Conservation (phyloP, 2,888 invertebrate species). For the Philereme vetulata region DNA sequence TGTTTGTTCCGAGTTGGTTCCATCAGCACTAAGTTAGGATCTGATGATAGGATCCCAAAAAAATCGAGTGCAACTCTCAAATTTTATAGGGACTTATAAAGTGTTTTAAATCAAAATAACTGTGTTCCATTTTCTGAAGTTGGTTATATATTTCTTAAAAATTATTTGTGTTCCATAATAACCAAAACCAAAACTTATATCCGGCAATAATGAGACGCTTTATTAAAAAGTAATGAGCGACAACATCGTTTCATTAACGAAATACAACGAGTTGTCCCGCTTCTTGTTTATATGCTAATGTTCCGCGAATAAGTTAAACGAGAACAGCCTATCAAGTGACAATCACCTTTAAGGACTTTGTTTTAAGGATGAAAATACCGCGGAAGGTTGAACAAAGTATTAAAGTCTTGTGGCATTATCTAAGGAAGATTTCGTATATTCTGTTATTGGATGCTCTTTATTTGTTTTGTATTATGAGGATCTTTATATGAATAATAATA, state of each 20-base stretch:
- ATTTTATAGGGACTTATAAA: no score
- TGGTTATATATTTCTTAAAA: no score
- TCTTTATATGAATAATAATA: constrained; percentile 22
- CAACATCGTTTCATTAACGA: constrained; percentile 40
- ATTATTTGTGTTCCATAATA: no score
- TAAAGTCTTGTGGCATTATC: constrained; percentile 33
- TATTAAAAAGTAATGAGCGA: constrained; percentile 40
- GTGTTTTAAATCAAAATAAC: no score
- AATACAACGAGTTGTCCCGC: constrained; percentile 37
- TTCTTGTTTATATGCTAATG: constrained; percentile 48
- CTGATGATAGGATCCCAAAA: no score
- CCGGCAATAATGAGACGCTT: constrained; percentile 21
- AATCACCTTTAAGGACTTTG: constrained; percentile 8
- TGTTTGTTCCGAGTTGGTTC: no score
- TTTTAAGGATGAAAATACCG: constrained; percentile 21
- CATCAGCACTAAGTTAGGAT: no score
- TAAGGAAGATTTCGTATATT: constrained; percentile 35
- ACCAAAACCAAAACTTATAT: no score
- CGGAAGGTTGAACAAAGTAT: constrained; percentile 2
- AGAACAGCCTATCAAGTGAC: constrained; percentile 5
- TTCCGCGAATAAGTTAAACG: constrained; percentile 37
- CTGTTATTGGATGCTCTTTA: constrained; percentile 35
- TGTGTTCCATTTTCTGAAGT: no score
- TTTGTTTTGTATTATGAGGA: constrained; percentile 24
- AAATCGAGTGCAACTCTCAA: no score